Evolutionary conservation across 2,797 vertebrate genomes (phyloP).

Genomic region (Ambastaia sidthimunki): DNA sequence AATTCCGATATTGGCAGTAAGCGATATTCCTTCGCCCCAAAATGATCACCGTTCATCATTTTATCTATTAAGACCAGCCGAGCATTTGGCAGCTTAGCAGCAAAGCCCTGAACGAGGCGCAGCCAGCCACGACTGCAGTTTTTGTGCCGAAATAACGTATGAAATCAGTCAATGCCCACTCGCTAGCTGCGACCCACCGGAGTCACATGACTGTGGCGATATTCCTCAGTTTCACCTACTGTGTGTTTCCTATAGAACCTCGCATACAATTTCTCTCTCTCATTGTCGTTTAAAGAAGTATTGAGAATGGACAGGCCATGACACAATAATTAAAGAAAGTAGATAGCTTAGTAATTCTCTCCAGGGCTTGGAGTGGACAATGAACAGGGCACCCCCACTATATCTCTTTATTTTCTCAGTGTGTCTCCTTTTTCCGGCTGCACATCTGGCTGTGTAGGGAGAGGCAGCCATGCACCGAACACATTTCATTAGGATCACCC

Average conservation of each 20-base stretch:
- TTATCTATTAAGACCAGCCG: slow-evolving; percentile 63
- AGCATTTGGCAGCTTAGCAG: slow-evolving; percentile 61
- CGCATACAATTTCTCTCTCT: background rate
- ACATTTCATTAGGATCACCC: slow-evolving; percentile 83
- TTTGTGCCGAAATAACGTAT: slow-evolving; percentile 42
- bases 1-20: slow-evolving; percentile 74
- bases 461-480: slow-evolving; percentile 78
- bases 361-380: slow-evolving; percentile 73
- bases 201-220: background rate
- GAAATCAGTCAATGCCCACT: slow-evolving; percentile 56
- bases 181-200: slow-evolving; percentile 10
- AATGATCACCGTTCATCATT: slow-evolving; percentile 79
- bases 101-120: slow-evolving; percentile 26
- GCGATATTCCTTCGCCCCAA: slow-evolving; percentile 70
- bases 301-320: slow-evolving; percentile 47
- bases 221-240: background rate
- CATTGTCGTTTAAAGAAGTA: slow-evolving; percentile 20
- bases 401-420: slow-evolving; percentile 36
- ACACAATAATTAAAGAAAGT: slow-evolving; percentile 69
- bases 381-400: slow-evolving; percentile 61
- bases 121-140: slow-evolving; percentile 25
- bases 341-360: slow-evolving; percentile 67
- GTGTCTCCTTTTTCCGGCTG: slow-evolving; percentile 72
- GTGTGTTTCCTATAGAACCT: background rate
- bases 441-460: slow-evolving; percentile 65